Conservation (phyloP, 2,888 invertebrate genomes). For the Leptogaster cylindrica region DNA sequence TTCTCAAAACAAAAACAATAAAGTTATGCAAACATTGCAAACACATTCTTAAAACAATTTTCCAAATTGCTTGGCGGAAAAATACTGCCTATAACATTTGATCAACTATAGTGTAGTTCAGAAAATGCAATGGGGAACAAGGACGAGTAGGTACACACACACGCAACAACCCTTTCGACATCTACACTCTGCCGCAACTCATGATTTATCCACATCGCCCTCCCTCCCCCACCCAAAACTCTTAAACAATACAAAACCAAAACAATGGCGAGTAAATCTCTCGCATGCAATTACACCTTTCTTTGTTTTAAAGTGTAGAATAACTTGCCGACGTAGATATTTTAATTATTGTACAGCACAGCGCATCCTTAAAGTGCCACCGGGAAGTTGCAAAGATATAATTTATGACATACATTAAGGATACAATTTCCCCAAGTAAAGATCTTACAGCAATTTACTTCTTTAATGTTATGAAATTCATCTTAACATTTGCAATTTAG, state of each 20-base stretch:
- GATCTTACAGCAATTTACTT: slow-evolving; percentile 35
- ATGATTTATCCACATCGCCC: too few relatives aligned
- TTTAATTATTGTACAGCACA: slow-evolving; percentile 17
- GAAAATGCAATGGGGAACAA: too few relatives aligned
- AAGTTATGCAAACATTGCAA: too few relatives aligned
- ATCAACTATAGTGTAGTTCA: too few relatives aligned
- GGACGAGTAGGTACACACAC: too few relatives aligned
- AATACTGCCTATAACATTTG: too few relatives aligned
- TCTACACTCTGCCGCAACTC: too few relatives aligned
- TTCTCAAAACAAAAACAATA: too few relatives aligned
- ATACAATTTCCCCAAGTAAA: slow-evolving; percentile 20
- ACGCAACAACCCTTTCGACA: too few relatives aligned
- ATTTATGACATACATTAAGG: slow-evolving; percentile 29
- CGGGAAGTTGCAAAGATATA: slow-evolving; percentile 17
- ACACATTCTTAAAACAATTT: too few relatives aligned
- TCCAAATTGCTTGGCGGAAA: too few relatives aligned
- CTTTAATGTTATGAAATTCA: slow-evolving; percentile 33
- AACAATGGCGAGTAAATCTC: too few relatives aligned
- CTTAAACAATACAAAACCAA: background rate
- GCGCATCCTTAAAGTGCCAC: background rate
- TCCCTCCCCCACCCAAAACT: background rate
- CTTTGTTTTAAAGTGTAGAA: slow-evolving; percentile 8
- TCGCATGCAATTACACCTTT: slow-evolving; percentile 9
- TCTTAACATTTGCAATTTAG: slow-evolving; percentile 34
- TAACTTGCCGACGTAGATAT: slow-evolving; percentile 12